Conservation (phyloP, 2,888 invertebrate species). For the Pterostichus niger region DNA sequence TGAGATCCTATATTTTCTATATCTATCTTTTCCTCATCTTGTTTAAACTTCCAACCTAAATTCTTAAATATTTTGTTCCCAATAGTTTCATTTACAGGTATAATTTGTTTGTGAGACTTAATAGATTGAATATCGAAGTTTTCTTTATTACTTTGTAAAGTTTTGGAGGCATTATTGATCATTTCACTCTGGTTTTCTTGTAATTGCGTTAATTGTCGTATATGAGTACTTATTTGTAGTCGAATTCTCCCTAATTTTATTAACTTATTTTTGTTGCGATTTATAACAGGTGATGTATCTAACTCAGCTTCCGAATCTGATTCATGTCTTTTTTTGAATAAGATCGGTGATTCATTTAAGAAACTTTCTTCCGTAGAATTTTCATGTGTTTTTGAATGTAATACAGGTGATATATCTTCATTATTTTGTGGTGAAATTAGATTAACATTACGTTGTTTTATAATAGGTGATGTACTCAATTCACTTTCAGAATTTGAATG, state of each 20-base stretch:
- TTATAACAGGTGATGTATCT: slow-evolving; percentile 41
- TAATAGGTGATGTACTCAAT: slow-evolving; percentile 21
- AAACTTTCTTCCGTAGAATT: neutral
- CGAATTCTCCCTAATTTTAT: slow-evolving; percentile 38
- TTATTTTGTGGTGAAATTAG: neutral
- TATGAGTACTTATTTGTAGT: neutral
- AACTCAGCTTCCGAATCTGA: slow-evolving; percentile 37
- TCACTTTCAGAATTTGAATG: neutral
- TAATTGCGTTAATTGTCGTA: slow-evolving; percentile 24
- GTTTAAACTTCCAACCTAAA: slow-evolving; percentile 13
- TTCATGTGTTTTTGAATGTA: slow-evolving; percentile 13
- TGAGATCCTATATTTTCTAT: slow-evolving; percentile 35
- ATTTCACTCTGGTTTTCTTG: neutral
- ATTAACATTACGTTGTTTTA: slow-evolving; percentile 8
- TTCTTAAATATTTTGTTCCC: neutral
- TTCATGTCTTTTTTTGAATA: neutral
- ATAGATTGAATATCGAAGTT: slow-evolving; percentile 9
- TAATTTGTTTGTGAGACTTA: neutral
- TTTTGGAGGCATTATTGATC: neutral
- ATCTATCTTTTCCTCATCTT: neutral
- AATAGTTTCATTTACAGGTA: neutral
- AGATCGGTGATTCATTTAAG: slow-evolving; percentile 37
- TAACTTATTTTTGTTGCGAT: slow-evolving; percentile 21
- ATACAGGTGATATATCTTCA: slow-evolving; percentile 34
- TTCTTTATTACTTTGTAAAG: neutral